Percentiles rank a stretch among this genome's conserved stretches.
Evolutionary conservation across 2,113 vertebrate genomes (phyloP).

Genomic region (Pandion haliaetus): DNA sequence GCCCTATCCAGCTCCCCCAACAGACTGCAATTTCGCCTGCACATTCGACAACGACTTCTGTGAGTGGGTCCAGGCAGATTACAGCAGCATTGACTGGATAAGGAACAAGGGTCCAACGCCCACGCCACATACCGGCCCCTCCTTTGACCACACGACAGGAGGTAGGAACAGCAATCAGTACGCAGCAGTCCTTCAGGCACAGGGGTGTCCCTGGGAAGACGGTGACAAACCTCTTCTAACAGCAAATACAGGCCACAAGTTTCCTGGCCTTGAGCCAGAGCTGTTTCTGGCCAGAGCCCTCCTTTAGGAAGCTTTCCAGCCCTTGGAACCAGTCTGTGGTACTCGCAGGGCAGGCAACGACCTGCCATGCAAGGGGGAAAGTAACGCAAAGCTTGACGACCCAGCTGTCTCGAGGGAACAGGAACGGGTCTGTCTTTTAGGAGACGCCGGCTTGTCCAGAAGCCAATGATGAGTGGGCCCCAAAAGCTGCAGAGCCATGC

Average conservation of each 20-base stretch:
- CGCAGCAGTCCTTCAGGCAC: neutral
- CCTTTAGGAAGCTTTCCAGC: neutral
- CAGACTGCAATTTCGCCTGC: constrained; percentile 10
- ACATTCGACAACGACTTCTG: constrained; percentile 74
- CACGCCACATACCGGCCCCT: constrained; percentile 73
- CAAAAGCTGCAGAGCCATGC: neutral
- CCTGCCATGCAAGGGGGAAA: neutral
- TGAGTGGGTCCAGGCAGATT: constrained; percentile 72
- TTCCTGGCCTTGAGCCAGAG: neutral
- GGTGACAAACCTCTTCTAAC: neutral
- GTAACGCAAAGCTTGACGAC: neutral
- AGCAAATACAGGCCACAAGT: neutral
- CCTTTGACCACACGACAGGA: constrained; percentile 80
- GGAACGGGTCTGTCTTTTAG: neutral
- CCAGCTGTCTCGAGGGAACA: neutral
- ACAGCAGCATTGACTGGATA: constrained; percentile 80
- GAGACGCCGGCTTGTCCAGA: neutral
- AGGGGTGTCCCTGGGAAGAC: neutral
- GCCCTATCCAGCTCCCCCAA: neutral
- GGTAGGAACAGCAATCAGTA: constrained; percentile 42
- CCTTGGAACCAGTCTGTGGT: neutral
- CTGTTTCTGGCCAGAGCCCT: neutral
- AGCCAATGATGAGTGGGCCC: neutral
- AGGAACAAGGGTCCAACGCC: constrained; percentile 77
- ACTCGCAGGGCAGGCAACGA: neutral